These are phyloP conservation scores for Coenobita brevimanus DNA, from an alignment of 1,140 invertebrate genomes.

Conservation along the genomic window DNA sequence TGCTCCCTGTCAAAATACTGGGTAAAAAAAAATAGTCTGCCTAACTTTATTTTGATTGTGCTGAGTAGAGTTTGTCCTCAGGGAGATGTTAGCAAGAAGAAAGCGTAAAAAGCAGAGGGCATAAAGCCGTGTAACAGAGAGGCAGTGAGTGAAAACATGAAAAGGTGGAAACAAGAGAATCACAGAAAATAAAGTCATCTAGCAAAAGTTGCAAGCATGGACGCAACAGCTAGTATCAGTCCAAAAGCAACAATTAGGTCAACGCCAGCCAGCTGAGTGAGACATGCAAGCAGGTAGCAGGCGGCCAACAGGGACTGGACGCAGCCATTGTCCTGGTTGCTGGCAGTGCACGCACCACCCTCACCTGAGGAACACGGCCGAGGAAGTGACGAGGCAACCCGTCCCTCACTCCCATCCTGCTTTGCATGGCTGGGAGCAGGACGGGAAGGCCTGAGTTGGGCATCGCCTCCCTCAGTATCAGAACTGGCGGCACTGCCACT, in stretches of 20 bases:
- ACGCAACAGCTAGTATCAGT: constrained; percentile 81
- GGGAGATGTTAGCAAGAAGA: too few species aligned
- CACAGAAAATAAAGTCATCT: constrained; percentile 71
- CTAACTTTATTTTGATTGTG: too few species aligned
- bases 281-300: constrained; percentile 80
- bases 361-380: constrained; percentile 58
- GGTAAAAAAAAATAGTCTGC: too few species aligned
- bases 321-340: constrained; percentile 26
- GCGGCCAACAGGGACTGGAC: constrained; percentile 72
- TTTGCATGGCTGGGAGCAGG: constrained; percentile 3
- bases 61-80: too few species aligned
- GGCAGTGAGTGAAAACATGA: neutral
- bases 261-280: constrained; percentile 78
- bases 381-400: constrained; percentile 15
- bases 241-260: constrained; percentile 81
- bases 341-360: constrained; percentile 17
- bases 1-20: too few species aligned
- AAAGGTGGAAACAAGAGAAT: neutral
- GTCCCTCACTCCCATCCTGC: neutral
- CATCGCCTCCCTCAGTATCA: constrained; percentile 18
- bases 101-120: too few species aligned
- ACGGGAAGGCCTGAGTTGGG: constrained; percentile 23
- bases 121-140: neutral
- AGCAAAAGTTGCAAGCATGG: constrained; percentile 79
- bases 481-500: constrained; percentile 5